Evolutionary conservation across 2,797 vertebrate species (phyloP).

Genomic region (Pseudocheirus occidentalis): DNA sequence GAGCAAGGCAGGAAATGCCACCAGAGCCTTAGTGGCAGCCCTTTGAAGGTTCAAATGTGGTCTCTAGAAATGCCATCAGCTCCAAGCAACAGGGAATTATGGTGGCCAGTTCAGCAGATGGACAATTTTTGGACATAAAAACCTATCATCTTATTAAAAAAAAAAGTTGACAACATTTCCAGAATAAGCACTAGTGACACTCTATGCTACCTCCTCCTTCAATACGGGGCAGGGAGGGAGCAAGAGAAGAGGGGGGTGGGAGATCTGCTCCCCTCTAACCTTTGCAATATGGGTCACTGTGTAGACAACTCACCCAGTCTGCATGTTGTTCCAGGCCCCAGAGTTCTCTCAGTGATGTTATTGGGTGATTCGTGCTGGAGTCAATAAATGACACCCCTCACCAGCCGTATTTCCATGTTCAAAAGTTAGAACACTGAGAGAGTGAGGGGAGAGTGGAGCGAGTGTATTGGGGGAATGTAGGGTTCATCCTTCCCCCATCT

Average conservation of each 20-base stretch:
- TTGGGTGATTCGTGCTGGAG: slow-evolving; percentile 68
- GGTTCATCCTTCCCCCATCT: slow-evolving; percentile 29
- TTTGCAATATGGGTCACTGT: slow-evolving; percentile 62
- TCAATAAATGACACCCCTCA: slow-evolving; percentile 71
- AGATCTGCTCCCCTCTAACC: not conserved
- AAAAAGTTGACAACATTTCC: slow-evolving; percentile 54
- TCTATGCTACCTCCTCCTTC: slow-evolving; percentile 8
- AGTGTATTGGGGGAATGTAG: slow-evolving; percentile 46
- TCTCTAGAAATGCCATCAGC: slow-evolving; percentile 67
- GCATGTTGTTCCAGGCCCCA: slow-evolving; percentile 67
- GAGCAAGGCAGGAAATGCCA: slow-evolving; percentile 55
- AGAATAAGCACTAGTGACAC: slow-evolving; percentile 48
- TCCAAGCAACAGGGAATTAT: slow-evolving; percentile 65
- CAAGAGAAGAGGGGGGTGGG: not conserved
- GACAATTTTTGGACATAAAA: slow-evolving; percentile 60
- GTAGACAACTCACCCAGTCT: slow-evolving; percentile 52
- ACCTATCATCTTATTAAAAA: slow-evolving; percentile 59
- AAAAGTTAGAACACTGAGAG: slow-evolving; percentile 75
- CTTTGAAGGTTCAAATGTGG: slow-evolving; percentile 69
- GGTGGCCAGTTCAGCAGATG: slow-evolving; percentile 49
- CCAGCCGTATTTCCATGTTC: slow-evolving; percentile 77
- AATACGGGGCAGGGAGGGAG: accelerated
- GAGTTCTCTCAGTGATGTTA: slow-evolving; percentile 58
- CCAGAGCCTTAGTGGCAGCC: slow-evolving; percentile 62
- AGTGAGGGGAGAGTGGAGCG: not conserved